A percentile compares a stretch with the other conserved stretches of the same genome.
These are phyloP conservation scores for Numenius arquata DNA, from an alignment of 2,113 vertebrate species.

Conservation along the genomic window DNA sequence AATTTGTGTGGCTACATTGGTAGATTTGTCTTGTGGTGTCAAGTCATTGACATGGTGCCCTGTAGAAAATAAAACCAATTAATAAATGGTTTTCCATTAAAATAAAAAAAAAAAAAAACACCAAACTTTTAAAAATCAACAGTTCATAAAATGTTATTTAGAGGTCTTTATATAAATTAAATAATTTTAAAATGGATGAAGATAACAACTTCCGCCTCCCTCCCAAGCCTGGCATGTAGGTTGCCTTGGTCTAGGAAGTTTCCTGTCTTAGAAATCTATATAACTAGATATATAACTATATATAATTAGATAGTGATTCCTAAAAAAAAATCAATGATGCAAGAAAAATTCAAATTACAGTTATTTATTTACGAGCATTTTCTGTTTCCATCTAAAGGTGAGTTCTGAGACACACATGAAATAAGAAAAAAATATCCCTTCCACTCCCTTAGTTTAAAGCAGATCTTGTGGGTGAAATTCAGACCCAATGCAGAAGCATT, in stretches of 20 bases:
- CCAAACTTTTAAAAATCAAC: background rate
- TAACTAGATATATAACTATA: background rate
- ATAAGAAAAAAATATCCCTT: background rate
- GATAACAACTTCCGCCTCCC: rapidly evolving
- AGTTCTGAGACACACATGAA: background rate
- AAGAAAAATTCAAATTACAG: background rate
- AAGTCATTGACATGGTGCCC: background rate
- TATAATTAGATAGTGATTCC: background rate
- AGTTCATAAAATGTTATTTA: background rate
- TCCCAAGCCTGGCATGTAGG: background rate
- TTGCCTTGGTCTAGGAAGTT: background rate
- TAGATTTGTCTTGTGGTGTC: background rate
- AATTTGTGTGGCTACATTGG: background rate
- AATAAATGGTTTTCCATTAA: background rate
- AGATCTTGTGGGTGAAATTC: background rate
- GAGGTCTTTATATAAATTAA: background rate
- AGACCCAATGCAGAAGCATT: background rate
- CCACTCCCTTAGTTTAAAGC: background rate
- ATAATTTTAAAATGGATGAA: background rate
- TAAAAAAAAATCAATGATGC: background rate
- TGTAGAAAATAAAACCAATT: background rate
- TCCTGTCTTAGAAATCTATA: background rate
- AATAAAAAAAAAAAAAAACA: background rate
- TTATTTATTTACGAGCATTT: background rate
- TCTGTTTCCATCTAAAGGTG: background rate